Percentiles rank a stretch among this genome's conserved stretches.
These are phyloP conservation scores for Varanus komodoensis DNA, from an alignment of 2,113 vertebrate species.

Conservation along the genomic window DNA sequence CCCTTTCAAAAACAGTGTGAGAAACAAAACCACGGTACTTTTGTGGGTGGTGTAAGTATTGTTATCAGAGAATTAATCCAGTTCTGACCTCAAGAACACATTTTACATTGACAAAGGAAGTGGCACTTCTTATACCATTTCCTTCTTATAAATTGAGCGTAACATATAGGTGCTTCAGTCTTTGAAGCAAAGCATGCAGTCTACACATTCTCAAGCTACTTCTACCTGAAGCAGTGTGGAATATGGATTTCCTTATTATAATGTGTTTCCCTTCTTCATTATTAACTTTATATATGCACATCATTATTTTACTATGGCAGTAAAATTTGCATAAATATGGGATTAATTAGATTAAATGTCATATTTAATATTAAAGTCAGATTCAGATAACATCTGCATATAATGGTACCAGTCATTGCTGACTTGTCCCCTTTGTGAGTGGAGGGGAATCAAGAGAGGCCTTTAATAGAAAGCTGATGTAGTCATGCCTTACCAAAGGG, in stretches of 20 bases:
- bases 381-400: constrained; percentile 45
- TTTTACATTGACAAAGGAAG: constrained; percentile 25
- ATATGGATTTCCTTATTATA: not conserved
- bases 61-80: constrained; percentile 8
- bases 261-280: not conserved
- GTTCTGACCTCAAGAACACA: constrained; percentile 9
- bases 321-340: constrained; percentile 33
- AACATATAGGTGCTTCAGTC: not conserved
- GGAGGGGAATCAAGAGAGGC: not conserved
- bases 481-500: not conserved
- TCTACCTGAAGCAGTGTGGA: not conserved
- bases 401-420: constrained; percentile 37
- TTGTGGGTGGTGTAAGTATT: constrained; percentile 23
- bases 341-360: constrained; percentile 36
- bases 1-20: constrained; percentile 1
- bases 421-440: not conserved
- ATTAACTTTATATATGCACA: not conserved
- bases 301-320: not conserved
- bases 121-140: constrained; percentile 16
- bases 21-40: constrained; percentile 16
- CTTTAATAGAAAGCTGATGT: not conserved
- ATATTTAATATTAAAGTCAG: constrained; percentile 31
- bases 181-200: constrained; percentile 18
- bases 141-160: not conserved
- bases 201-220: not conserved